Conservation (phyloP, 2,113 vertebrate genomes). For the Dasyprocta punctata region DNA sequence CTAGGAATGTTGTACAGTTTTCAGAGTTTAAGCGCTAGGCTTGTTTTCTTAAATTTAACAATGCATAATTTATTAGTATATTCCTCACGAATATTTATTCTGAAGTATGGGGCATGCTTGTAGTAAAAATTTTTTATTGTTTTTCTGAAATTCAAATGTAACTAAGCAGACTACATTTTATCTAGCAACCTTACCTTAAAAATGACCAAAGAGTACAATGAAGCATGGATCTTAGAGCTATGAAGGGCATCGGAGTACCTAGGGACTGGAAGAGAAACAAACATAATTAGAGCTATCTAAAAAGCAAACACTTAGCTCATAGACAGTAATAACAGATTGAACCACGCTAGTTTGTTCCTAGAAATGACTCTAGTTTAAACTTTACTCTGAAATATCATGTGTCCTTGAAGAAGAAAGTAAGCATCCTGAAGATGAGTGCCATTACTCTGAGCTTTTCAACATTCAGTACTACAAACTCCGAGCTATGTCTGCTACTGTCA, state of each 20-base stretch:
- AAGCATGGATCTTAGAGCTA: not conserved
- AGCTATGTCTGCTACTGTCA: not conserved
- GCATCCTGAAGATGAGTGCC: slow-evolving; percentile 2
- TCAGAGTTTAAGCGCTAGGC: not conserved
- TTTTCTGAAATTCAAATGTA: not conserved
- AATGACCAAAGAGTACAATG: not conserved
- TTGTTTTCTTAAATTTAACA: not conserved
- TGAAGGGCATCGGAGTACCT: not conserved
- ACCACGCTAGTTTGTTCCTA: not conserved
- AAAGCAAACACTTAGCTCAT: slow-evolving; percentile 39
- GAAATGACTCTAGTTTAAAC: not conserved
- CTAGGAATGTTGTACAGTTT: not conserved
- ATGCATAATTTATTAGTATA: not conserved
- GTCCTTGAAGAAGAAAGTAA: slow-evolving; percentile 45
- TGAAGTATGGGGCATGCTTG: not conserved
- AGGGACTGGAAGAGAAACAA: not conserved
- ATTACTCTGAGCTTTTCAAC: not conserved
- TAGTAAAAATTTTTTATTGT: not conserved
- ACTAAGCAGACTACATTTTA: not conserved
- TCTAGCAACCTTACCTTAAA: not conserved
- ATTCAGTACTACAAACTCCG: not conserved
- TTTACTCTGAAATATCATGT: slow-evolving; percentile 35
- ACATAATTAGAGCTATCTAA: not conserved
- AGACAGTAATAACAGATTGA: not conserved
- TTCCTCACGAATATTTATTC: not conserved